These are phyloP conservation scores for Oxycera nigricornis DNA, from an alignment of 2,888 invertebrate species.

Conservation along the genomic window DNA sequence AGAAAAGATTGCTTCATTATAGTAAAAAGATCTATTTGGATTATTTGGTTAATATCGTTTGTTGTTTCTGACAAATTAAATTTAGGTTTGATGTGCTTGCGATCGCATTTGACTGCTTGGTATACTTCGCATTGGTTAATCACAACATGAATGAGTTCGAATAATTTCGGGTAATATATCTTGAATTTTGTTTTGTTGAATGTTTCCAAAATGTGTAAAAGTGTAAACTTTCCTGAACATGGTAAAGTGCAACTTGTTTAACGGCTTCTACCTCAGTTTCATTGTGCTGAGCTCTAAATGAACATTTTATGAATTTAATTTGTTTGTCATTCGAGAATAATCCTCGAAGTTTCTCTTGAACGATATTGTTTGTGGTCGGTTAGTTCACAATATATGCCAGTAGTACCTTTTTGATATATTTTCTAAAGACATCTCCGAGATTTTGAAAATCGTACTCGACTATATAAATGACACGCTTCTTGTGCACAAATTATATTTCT, in stretches of 20 bases:
- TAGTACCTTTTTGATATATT: background rate
- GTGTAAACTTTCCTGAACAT: conserved; percentile 46
- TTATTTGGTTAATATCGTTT: conserved; percentile 1
- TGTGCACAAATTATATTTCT: background rate
- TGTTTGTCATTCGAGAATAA: conserved; percentile 45
- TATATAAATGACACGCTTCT: background rate
- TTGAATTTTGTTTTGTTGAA: conserved; percentile 45
- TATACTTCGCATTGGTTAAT: background rate
- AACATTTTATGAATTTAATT: conserved; percentile 42
- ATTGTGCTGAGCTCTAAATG: conserved; percentile 40
- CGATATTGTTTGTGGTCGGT: conserved; percentile 36
- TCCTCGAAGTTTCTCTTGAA: conserved; percentile 43
- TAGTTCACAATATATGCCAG: conserved; percentile 19
- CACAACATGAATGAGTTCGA: background rate
- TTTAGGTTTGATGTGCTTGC: conserved; percentile 20
- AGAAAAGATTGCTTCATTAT: conserved; percentile 30
- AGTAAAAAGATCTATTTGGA: conserved; percentile 5
- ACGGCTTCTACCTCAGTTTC: conserved; percentile 43
- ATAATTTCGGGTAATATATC: conserved; percentile 45
- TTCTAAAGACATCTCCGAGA: background rate
- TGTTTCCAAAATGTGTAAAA: conserved; percentile 36
- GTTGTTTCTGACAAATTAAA: background rate
- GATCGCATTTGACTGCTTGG: background rate
- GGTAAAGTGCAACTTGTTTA: conserved; percentile 44
- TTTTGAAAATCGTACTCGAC: conserved; percentile 38